These are phyloP conservation scores for Aurelia sp. DNA, from an alignment of 30 jellyfish, hydroid and myxozoan species.

Conservation along the genomic window DNA sequence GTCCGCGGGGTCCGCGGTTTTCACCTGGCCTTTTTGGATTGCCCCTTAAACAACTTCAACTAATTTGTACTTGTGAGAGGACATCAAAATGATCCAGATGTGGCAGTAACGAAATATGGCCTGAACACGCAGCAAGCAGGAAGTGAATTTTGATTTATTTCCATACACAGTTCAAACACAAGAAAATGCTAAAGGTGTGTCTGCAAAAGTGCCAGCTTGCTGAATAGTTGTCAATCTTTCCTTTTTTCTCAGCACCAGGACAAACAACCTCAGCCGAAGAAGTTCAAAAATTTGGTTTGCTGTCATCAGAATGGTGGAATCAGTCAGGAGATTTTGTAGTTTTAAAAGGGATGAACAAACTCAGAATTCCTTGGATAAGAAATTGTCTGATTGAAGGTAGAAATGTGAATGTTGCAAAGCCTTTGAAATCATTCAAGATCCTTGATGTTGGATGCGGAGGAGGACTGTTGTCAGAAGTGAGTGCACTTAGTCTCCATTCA, in stretches of 20 bases:
- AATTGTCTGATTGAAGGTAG: constrained; percentile 19
- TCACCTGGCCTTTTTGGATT: no score
- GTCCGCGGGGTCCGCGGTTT: no score
- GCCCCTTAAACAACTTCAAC: no score
- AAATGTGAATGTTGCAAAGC: constrained; percentile 23
- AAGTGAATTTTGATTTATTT: no score
- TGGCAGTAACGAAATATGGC: no score
- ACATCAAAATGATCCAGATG: no score
- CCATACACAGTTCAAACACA: no score
- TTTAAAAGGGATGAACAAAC: constrained; percentile 76
- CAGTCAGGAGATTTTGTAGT: constrained; percentile 74
- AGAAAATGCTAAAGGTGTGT: no score
- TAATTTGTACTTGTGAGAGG: no score
- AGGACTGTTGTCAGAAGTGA: constrained; percentile 92
- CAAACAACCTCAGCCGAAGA: constrained; percentile 69
- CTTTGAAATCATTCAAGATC: constrained; percentile 65
- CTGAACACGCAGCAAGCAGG: no score
- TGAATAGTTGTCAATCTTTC: no score
- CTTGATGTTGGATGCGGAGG: constrained; percentile 99
- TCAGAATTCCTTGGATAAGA: constrained; percentile 81
- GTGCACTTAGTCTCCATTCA: neutral
- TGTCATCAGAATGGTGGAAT: constrained; percentile 89
- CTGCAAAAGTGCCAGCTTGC: no score
- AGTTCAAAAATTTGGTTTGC: constrained; percentile 67
- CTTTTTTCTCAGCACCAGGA: constrained; percentile 9